Conservation (phyloP, 2,888 invertebrate genomes). For the Emesis russula region DNA sequence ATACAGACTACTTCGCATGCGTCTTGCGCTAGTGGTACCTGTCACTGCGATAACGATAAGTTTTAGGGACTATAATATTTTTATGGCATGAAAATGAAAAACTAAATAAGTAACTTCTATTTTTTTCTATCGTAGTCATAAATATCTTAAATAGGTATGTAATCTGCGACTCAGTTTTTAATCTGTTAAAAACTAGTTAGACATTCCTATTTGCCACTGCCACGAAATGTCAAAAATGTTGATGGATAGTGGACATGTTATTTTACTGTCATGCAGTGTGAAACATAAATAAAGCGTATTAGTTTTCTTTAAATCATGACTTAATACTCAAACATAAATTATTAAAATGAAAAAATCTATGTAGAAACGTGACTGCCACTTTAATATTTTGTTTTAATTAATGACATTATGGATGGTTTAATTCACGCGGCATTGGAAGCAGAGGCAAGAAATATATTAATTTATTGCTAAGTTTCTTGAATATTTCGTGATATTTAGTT, state of each 20-base stretch:
- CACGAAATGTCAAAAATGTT: slow-evolving; percentile 93
- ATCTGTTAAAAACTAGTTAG: slow-evolving; percentile 10
- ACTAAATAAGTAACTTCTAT: too few relatives aligned
- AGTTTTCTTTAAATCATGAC: slow-evolving; percentile 95
- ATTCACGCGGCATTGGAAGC: slow-evolving; percentile 96
- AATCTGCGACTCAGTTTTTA: neutral
- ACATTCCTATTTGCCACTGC: slow-evolving; percentile 87
- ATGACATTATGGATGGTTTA: slow-evolving; percentile 96
- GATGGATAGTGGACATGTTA: slow-evolving; percentile 95
- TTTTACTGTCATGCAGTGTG: slow-evolving; percentile 95
- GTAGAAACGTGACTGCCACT: slow-evolving; percentile 93
- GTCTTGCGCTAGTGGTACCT: too few relatives aligned
- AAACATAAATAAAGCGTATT: slow-evolving; percentile 96
- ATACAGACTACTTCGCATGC: too few relatives aligned
- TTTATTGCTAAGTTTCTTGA: slow-evolving; percentile 90
- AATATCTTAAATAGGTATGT: too few relatives aligned
- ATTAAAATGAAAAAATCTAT: slow-evolving; percentile 94
- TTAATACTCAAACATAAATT: slow-evolving; percentile 94
- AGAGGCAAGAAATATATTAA: slow-evolving; percentile 93
- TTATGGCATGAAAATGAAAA: too few relatives aligned
- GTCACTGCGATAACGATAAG: too few relatives aligned
- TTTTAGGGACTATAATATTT: too few relatives aligned
- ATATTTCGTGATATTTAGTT: slow-evolving; percentile 79
- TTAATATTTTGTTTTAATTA: slow-evolving; percentile 94
- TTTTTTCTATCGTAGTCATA: too few relatives aligned